phyloP scores from a whole-genome alignment of 2,113 vertebrate genomes.

The Puffinus mauretanicus region DNA sequence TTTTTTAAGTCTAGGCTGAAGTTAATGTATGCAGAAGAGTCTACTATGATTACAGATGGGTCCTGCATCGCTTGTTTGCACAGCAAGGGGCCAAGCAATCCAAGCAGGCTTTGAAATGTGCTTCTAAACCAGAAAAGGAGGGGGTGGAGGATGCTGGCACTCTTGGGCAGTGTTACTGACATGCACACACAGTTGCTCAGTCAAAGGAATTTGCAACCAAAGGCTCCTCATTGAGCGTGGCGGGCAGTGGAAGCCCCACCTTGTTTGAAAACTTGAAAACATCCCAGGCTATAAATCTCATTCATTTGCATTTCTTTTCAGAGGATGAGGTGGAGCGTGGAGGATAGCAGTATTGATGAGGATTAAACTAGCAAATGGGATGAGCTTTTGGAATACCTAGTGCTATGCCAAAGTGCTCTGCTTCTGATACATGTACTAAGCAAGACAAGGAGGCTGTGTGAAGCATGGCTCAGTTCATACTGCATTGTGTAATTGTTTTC shows the following conservation, averaged over 20 bases:
- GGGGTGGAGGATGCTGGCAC: neutral
- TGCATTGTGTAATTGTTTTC: neutral
- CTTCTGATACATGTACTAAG: neutral
- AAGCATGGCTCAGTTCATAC: neutral
- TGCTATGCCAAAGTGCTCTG: neutral
- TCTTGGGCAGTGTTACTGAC: neutral
- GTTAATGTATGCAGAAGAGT: neutral
- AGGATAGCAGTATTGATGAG: slow-evolving; percentile 51
- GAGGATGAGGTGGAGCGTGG: slow-evolving; percentile 24
- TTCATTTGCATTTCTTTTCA: slow-evolving; percentile 69
- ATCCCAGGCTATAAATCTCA: slow-evolving; percentile 51
- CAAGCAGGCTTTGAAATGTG: slow-evolving; percentile 8
- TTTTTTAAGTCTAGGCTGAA: neutral
- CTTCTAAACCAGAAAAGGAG: slow-evolving; percentile 8
- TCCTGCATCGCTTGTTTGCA: neutral
- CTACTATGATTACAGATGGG: neutral
- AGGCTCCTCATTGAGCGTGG: neutral
- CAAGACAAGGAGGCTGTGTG: neutral
- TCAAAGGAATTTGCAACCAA: slow-evolving; percentile 38
- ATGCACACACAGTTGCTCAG: neutral
- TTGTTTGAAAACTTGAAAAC: slow-evolving; percentile 50
- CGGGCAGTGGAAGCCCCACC: neutral
- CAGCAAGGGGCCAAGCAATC: neutral
- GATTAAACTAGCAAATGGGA: slow-evolving; percentile 46
- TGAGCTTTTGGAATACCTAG: slow-evolving; percentile 27